Percentiles rank a stretch among this genome's conserved stretches.
Evolutionary conservation across 2,797 vertebrate genomes (phyloP).

Genomic region (Cyprinodon diabolis): DNA sequence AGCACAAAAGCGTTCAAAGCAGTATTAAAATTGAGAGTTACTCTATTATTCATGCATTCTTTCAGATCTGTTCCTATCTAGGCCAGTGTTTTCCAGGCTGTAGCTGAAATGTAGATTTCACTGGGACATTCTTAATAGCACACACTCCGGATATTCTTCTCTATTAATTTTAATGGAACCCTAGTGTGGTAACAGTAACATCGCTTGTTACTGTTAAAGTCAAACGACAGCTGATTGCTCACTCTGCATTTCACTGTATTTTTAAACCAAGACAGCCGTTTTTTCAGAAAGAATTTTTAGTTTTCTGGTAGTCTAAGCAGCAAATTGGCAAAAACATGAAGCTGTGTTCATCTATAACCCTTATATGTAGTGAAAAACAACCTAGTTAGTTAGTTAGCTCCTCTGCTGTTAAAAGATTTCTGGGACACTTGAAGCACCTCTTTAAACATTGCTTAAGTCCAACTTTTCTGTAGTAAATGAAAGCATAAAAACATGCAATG

Average conservation of each 20-base stretch:
- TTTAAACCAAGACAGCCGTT: background rate
- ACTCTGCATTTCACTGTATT: conserved; percentile 8
- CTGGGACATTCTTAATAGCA: conserved; percentile 54
- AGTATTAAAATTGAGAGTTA: conserved; percentile 54
- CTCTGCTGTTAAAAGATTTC: conserved; percentile 9
- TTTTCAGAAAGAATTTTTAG: conserved; percentile 16
- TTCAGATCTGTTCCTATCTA: conserved; percentile 74
- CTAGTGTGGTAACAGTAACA: conserved; percentile 14
- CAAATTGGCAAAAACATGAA: conserved; percentile 15
- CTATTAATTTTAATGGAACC: conserved; percentile 68
- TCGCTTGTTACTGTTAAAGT: conserved; percentile 43
- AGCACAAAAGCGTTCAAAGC: conserved; percentile 54
- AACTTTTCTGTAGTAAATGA: conserved; percentile 17
- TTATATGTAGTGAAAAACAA: conserved; percentile 6
- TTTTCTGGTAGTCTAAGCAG: conserved; percentile 3
- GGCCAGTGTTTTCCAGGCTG: conserved; percentile 70
- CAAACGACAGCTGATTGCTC: conserved; percentile 44
- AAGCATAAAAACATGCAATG: conserved; percentile 20
- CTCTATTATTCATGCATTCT: conserved; percentile 78
- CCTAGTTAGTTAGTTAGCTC: background rate
- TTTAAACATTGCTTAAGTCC: conserved; percentile 2
- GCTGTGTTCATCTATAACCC: background rate
- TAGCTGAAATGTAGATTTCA: conserved; percentile 65
- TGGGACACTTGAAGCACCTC: background rate
- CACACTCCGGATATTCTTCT: conserved; percentile 51